Evolutionary conservation across 2,888 invertebrate species (phyloP), one percentile per base, ranked within the genome.

Genomic region (Folsomia candida): DNA sequence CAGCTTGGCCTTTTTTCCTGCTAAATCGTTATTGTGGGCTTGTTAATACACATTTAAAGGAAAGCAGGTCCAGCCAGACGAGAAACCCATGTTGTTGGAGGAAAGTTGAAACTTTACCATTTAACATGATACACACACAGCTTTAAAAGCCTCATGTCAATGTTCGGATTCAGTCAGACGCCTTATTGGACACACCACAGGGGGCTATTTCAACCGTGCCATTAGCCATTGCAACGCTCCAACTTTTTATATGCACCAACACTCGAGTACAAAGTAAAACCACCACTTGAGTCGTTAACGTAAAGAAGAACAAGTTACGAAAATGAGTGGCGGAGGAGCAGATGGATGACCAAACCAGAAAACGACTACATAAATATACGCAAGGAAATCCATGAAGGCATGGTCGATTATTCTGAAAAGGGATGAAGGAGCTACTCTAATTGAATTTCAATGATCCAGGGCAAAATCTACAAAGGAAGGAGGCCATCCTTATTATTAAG

Each of bases 361-460:
- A n/a, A n/a, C n/a, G n/a, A n/a, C n/a, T n/a, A n/a, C n/a, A n/a
- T n/a, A n/a, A n/a, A n/a, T n/a, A n/a, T n/a, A n/a, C 47, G 9
- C 6, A 51, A 14, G 29, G 68, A 71, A 47, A 24, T n/a, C 57
- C 58, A 54, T 47, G 11, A 22, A 37, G 26, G 20, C 62, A 62
- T 62, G 62, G 62, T n/a, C 27, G 62, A 62, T 62, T 62, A 62
- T 29, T 29, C 25, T 62, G 20, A 47, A 47, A 47, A 62, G 62
- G 62, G n/a, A n/a, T n/a, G n/a, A 62, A 29, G 29, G 28, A 63
- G 71, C 72, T 72, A 66, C 73, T 74, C 72, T 76, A 71, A 73
- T 71, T 74, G 73, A 75, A 75, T 75, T 65, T 71, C 73, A 75
- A 73, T 75, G 75, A 75, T 70, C 57, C 67, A 63, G 59, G 72